Base-by-base conservation (phyloP, 2,888 invertebrate genomes). In the Ophion ventricosus region DNA sequence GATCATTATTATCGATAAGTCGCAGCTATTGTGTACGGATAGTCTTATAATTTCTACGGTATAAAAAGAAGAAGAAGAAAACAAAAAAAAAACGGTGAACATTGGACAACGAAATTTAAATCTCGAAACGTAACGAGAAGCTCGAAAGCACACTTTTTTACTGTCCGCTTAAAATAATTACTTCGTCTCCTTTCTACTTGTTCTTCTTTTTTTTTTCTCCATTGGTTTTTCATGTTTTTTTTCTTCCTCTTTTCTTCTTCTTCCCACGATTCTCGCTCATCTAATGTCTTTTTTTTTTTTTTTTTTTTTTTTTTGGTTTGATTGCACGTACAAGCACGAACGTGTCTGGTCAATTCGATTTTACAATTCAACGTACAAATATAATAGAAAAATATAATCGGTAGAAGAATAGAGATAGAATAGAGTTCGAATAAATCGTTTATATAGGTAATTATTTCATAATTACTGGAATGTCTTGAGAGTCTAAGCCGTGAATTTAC, bases 301-400 rank as follows among this genome's bases (percentile, higher is more conserved):
- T 23, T 69, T 43, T 64, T 75, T 79, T 70, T 72, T 66, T 78
- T 76, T 76, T 85, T 78, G 63, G 74, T 84, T 87, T 86, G 78
- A 80, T 82, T 81, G 70, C 81, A 86, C 83, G 84, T 85, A 85
- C 87, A 85, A 87, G 86, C 85, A 85, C 82, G 80, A 81, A 82
- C 79, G 83, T 85, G 88, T 85, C 88, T 90, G 89, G 90, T 93
- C 91, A 89, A 90, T 91, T 92, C 91, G 90, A 91, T 91, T 91
- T 91, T 92, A 92, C 89, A 92, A 92, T 92, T 92, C 90, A 93
- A 93, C 93, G 92, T 93, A 93, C 92, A 93, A 93, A 93, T 93
- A 91, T 92, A 93, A 93, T 93, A 93, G 93, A 93, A 93, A 93
- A 93, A 93, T 93, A 93, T 93, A 93, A 92, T 93, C 89, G 91